phyloP scores from a whole-genome alignment of 2,888 invertebrate genomes.

The Tetramorium bicarinatum region DNA sequence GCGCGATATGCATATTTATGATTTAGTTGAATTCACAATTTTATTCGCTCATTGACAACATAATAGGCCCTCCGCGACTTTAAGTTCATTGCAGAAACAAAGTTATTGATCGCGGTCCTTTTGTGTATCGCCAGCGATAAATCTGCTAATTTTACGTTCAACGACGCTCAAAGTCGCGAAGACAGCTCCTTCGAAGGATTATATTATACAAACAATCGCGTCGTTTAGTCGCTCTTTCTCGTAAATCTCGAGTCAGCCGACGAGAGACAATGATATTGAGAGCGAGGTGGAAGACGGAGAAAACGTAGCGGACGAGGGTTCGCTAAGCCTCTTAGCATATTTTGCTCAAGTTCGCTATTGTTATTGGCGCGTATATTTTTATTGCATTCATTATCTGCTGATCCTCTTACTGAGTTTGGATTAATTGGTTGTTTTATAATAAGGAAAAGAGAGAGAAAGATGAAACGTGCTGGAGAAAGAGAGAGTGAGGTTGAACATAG shows the following conservation, averaged over 20 bases:
- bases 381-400: conserved; percentile 82
- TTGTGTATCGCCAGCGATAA: conserved; percentile 32
- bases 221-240: conserved; percentile 49
- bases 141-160: conserved; percentile 54
- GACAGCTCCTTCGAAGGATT: conserved; percentile 44
- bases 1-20: background rate
- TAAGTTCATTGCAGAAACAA: conserved; percentile 2
- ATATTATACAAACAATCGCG: conserved; percentile 50
- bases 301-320: conserved; percentile 55
- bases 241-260: conserved; percentile 38
- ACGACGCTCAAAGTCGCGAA: conserved; percentile 43
- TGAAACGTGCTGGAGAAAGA: background rate
- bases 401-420: conserved; percentile 82
- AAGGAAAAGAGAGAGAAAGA: conserved; percentile 39
- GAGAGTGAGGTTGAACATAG: conserved; percentile 41
- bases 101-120: conserved; percentile 35
- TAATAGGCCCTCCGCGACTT: background rate
- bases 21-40: conserved; percentile 13
- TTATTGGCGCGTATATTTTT: conserved; percentile 81
- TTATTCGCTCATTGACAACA: background rate
- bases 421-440: conserved; percentile 81
- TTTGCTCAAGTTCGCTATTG: conserved; percentile 78
- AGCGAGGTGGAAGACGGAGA: conserved; percentile 1
- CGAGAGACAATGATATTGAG: conserved; percentile 52
- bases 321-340: conserved; percentile 82